phyloP scores from a whole-genome alignment of 2,113 vertebrate genomes.

The Colius striatus region DNA sequence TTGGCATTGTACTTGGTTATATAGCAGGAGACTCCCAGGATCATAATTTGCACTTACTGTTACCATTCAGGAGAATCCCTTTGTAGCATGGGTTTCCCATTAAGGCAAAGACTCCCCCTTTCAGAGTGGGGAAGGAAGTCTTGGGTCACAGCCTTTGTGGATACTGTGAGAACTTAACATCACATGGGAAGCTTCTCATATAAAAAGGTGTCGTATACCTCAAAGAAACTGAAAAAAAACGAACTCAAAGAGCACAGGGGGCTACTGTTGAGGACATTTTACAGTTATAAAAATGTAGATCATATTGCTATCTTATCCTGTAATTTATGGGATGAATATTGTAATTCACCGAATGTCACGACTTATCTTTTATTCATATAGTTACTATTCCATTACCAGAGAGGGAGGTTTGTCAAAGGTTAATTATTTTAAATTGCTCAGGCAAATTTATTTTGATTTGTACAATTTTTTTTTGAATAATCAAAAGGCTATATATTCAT shows the following conservation, averaged over 20 bases:
- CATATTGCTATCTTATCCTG: conserved; percentile 68
- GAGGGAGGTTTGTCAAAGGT: conserved; percentile 83
- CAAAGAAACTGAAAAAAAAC: conserved; percentile 26
- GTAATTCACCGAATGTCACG: conserved; percentile 80
- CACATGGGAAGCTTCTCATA: background rate
- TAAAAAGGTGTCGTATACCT: fast-evolving
- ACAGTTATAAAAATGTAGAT: conserved; percentile 69
- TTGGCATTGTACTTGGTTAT: conserved; percentile 63
- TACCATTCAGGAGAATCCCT: conserved; percentile 30
- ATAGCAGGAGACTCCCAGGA: conserved; percentile 67
- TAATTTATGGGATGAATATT: conserved; percentile 80
- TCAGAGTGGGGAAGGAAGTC: background rate
- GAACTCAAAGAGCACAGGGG: conserved; percentile 11
- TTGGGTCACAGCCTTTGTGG: background rate
- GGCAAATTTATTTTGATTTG: conserved; percentile 85
- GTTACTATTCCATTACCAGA: conserved; percentile 81
- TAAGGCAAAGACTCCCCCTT: background rate
- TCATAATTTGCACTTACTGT: conserved; percentile 69
- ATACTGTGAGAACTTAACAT: background rate
- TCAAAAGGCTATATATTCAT: conserved; percentile 76
- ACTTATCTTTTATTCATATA: conserved; percentile 88
- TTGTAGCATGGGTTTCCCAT: background rate
- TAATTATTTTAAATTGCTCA: conserved; percentile 85
- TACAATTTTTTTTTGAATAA: conserved; percentile 78
- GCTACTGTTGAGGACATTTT: conserved; percentile 62